Evolutionary conservation across 1,140 invertebrate species (phyloP).

Genomic region (Drosophila lacertosa): DNA sequence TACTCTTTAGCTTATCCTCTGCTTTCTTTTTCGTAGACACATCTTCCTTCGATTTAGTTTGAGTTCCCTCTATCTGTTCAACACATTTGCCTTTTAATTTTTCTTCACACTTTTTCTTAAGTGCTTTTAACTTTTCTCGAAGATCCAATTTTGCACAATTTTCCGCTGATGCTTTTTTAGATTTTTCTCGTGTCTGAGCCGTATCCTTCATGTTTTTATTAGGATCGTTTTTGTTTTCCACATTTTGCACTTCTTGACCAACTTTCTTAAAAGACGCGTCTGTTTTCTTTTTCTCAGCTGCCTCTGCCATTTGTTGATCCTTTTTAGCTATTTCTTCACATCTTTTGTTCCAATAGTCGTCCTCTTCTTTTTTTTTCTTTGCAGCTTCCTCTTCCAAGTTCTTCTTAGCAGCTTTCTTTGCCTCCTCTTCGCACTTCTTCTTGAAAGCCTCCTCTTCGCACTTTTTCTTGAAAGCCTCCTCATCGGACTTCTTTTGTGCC

Average conservation of each 20-base stretch:
- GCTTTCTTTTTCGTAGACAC: too few relatives aligned
- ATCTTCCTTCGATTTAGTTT: too few relatives aligned
- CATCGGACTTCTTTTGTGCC: too few relatives aligned
- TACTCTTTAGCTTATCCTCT: too few relatives aligned
- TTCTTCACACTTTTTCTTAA: background rate
- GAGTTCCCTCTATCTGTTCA: background rate
- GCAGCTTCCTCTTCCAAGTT: background rate
- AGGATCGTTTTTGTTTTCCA: too few relatives aligned
- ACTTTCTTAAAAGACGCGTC: too few relatives aligned
- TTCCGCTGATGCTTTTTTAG: too few relatives aligned
- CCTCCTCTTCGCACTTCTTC: background rate
- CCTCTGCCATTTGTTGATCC: background rate
- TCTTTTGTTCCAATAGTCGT: background rate
- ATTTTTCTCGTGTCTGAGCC: too few relatives aligned
- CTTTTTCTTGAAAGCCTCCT: background rate
- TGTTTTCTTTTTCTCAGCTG: background rate
- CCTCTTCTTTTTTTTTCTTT: background rate
- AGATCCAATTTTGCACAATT: too few relatives aligned
- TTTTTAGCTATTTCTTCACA: background rate
- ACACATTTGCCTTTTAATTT: background rate
- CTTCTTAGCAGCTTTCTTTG: background rate
- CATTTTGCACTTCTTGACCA: too few relatives aligned
- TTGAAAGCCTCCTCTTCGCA: background rate
- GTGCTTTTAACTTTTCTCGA: background rate
- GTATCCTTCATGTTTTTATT: too few relatives aligned